These are phyloP conservation scores for Drosophila fuyamai DNA, from an alignment of 1,140 invertebrate genomes.

Conservation along the genomic window DNA sequence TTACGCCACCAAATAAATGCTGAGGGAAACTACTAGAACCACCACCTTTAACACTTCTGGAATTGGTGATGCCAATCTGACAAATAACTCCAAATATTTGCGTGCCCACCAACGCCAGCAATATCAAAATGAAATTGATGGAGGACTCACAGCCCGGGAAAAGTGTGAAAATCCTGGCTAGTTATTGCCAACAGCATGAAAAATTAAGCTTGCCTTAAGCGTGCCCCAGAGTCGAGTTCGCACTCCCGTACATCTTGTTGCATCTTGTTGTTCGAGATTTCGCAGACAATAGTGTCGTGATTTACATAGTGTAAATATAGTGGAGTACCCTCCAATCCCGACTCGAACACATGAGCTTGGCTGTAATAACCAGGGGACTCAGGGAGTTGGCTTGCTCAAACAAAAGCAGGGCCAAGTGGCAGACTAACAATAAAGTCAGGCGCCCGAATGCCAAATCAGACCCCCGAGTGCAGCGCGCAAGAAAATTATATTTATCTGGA, in stretches of 20 bases:
- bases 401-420: conserved; percentile 42
- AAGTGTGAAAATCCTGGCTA: conserved; percentile 33
- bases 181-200: conserved; percentile 70
- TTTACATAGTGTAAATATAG: conserved; percentile 52
- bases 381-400: conserved; percentile 50
- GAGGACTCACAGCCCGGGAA: conserved; percentile 9
- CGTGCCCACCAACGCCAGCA: conserved; percentile 25
- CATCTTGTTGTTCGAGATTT: conserved; percentile 29
- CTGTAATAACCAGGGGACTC: conserved; percentile 76
- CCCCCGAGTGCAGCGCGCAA: conserved; percentile 55
- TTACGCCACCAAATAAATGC: background rate
- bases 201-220: conserved; percentile 74
- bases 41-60: background rate
- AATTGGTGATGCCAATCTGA: conserved; percentile 35
- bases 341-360: conserved; percentile 56
- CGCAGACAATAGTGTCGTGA: conserved; percentile 66
- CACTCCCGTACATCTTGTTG: conserved; percentile 43
- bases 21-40: background rate
- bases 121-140: conserved; percentile 48
- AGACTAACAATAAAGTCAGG: conserved; percentile 61
- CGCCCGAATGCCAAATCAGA: conserved; percentile 69
- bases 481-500: conserved; percentile 62
- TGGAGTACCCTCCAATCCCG: conserved; percentile 3
- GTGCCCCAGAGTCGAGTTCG: conserved; percentile 56
- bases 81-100: conserved; percentile 51